Conservation (phyloP, 2,888 invertebrate species). For the Eumacrocentrus americanus region DNA sequence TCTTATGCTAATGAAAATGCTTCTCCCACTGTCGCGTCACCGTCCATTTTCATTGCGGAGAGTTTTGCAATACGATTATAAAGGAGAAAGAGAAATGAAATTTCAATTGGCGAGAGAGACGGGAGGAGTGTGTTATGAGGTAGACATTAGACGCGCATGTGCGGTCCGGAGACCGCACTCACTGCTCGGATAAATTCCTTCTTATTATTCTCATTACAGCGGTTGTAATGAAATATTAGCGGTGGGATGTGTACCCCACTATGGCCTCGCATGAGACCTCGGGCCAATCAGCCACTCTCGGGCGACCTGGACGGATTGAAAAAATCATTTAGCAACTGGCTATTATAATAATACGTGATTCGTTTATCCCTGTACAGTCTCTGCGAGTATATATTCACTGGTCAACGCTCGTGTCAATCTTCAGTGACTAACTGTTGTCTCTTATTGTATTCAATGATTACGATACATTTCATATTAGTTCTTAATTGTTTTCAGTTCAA, state of each 20-base stretch:
- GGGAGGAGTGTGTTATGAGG: constrained; percentile 15
- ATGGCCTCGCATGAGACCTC: constrained; percentile 15
- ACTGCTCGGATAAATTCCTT: constrained; percentile 54
- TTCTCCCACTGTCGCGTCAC: constrained; percentile 25
- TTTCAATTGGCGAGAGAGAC: constrained; percentile 26
- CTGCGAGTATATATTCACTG: constrained; percentile 4
- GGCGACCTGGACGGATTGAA: constrained; percentile 52
- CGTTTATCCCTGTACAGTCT: constrained; percentile 54
- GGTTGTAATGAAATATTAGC: constrained; percentile 60
- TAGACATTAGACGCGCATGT: constrained; percentile 17
- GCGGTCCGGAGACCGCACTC: constrained; percentile 9
- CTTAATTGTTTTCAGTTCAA: background rate
- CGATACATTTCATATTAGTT: background rate
- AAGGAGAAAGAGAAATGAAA: constrained; percentile 20
- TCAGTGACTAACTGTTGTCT: background rate
- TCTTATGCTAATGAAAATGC: constrained; percentile 53
- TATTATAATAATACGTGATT: constrained; percentile 62
- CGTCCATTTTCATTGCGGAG: background rate
- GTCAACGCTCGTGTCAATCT: background rate
- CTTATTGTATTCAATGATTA: background rate
- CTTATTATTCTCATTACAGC: constrained; percentile 60
- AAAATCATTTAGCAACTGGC: constrained; percentile 62
- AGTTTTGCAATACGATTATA: background rate
- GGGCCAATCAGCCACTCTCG: constrained; percentile 28
- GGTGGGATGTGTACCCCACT: constrained; percentile 29